Percentiles rank a stretch among this genome's conserved stretches.
These are phyloP conservation scores for Aphis gossypii DNA, from an alignment of 1,140 invertebrate genomes.

Conservation along the genomic window DNA sequence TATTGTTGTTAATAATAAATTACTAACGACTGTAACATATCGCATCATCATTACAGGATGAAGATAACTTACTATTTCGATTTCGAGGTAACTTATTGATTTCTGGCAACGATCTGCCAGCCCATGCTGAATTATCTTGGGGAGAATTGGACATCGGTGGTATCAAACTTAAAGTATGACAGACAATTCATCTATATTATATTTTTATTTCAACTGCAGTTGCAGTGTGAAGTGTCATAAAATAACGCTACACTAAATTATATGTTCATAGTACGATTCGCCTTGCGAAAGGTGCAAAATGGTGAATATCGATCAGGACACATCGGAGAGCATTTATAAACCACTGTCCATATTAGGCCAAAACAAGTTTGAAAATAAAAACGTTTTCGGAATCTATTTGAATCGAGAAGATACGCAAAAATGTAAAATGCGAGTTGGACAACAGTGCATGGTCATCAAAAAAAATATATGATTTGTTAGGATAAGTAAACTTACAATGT, in stretches of 20 bases:
- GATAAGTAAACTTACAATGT: too few species aligned
- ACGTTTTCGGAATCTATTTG: constrained; percentile 81
- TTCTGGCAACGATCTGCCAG: constrained; percentile 60
- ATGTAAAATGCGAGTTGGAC: not conserved
- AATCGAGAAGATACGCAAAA: constrained; percentile 48
- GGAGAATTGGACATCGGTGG: constrained; percentile 74
- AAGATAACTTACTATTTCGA: constrained; percentile 66
- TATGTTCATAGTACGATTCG: constrained; percentile 73
- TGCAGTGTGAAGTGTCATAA: too few species aligned
- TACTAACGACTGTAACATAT: too few species aligned
- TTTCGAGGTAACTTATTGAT: constrained; percentile 71
- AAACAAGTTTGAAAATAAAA: constrained; percentile 75
- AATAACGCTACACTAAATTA: too few species aligned
- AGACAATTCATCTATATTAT: not conserved
- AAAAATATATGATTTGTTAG: not conserved
- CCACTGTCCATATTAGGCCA: constrained; percentile 80
- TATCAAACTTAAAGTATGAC: constrained; percentile 72
- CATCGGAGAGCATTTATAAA: constrained; percentile 80
- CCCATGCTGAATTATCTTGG: constrained; percentile 74
- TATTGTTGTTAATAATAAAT: not conserved
- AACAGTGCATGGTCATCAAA: not conserved
- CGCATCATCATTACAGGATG: constrained; percentile 56
- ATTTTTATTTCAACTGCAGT: not conserved
- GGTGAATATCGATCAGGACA: constrained; percentile 90
- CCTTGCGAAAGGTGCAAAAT: constrained; percentile 90